These are phyloP conservation scores for Macroglossus sobrinus DNA, from an alignment of 2,113 vertebrate species.

Conservation along the genomic window DNA sequence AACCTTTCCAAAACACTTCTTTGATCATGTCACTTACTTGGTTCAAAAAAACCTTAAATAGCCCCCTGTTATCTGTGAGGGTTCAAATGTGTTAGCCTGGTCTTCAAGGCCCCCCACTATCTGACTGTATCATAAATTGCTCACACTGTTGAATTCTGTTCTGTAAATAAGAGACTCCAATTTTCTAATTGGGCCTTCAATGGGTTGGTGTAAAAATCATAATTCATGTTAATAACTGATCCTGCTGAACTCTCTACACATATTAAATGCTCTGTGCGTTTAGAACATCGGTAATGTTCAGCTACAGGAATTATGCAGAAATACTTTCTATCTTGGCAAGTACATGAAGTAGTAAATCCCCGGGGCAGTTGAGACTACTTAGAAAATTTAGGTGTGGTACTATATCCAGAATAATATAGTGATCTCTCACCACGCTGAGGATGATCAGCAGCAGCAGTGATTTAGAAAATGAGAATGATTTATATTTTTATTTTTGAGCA, in stretches of 20 bases:
- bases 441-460: conserved; percentile 58
- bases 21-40: neutral
- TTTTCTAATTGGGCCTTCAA: conserved; percentile 56
- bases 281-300: conserved; percentile 51
- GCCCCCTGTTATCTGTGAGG: neutral
- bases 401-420: conserved; percentile 67
- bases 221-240: conserved; percentile 61
- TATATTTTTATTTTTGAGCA: conserved; percentile 74
- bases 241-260: conserved; percentile 23
- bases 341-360: conserved; percentile 63
- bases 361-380: conserved; percentile 46
- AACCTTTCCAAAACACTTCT: neutral
- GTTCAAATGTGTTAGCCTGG: neutral
- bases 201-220: conserved; percentile 31
- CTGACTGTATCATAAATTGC: neutral
- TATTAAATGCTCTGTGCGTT: conserved; percentile 51
- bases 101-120: neutral
- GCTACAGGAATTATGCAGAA: conserved; percentile 67
- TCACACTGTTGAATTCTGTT: neutral
- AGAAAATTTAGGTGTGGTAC: conserved; percentile 60
- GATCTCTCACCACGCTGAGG: conserved; percentile 53
- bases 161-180: neutral
- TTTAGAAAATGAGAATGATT: conserved; percentile 74
- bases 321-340: conserved; percentile 64
- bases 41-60: neutral